Base-by-base conservation (phyloP, 2,113 vertebrate species). In the Struthidea cinerea region DNA sequence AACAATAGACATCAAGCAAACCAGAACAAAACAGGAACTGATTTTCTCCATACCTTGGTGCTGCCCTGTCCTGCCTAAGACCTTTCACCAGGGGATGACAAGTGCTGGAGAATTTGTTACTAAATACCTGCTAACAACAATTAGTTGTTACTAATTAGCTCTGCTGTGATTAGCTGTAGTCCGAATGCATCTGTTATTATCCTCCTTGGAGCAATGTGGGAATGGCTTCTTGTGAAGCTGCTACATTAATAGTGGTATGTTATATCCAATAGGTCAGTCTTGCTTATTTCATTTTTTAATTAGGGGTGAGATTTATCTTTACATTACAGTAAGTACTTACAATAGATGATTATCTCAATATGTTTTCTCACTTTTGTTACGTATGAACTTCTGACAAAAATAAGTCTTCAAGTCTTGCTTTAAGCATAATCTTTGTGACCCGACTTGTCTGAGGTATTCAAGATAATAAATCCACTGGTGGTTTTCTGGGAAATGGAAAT, bases 381-480 rank as follows among this genome's bases (percentile, higher is more conserved):
- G 52, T 42, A 61, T 15, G 67, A 64, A 70, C 55, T 93, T 93
- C 56, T 14, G 57, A 68, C 30, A 90, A 92, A 97, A 95, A 76
- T 52, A 93, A 91, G 52, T 15, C 69, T 78, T 28, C 6, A 26
- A 65, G 26, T 37, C 82, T 93, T 81, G n/a, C 44, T 94, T 97
- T 90, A 22, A 14, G 13, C 61, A 50, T 10, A 47, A n/a, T 65
- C 42, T 93, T 41, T 93, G 85, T 52, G 76, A 93, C 86, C 90
- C 90, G 95, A 85, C 76, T 86, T 52, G 30, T 70, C 91, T 70
- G 92, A 94, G 50, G 49, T 96, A 71, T 68, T 96, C 74, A 93
- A 80, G 89, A 79, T 70, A 91, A 91, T 97, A 97, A 97, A 97
- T 97, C 80, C 86, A 56, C 47, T 33, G 41, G 64, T 90, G 50